Base-by-base conservation (phyloP, 1,140 invertebrate species). In the Pogonognathellus flavescens region DNA sequence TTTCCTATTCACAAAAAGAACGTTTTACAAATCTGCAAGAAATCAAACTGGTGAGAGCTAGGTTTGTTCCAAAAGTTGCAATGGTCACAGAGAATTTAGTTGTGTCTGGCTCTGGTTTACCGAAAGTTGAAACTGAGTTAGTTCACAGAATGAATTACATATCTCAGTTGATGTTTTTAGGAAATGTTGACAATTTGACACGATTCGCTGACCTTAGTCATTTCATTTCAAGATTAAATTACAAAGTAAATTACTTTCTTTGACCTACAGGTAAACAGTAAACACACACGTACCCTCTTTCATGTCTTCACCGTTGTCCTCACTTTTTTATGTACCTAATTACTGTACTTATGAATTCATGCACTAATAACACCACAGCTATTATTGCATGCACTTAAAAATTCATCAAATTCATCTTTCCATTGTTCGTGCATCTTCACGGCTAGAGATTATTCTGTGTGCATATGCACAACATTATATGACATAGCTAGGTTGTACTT, bases 131-230 rank as follows among this genome's bases (percentile, higher is more conserved):
- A n/a, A 76, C 70, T 49, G 31, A 76, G 9, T n/a, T 14, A 8
- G 70, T 11, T 66, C 14, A 66, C 41, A 16, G 31, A 76, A 50
- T 41, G 7, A 31, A 72, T 31, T 14, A 13, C 49, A 76, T 10
- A 9, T n/a, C 31, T n/a, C 8, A 50, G 1, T 76, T n/a, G n/a
- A n/a, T n/a, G n/a, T n/a, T 3, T 2, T 76, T 25, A 41, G 70
- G 70, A 76, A 76, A 76, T 25, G 70, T 76, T 31, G 31, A 31
- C 70, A 76, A 76, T 76, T 41, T 50, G 70, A 76, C 41, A 50
- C 70, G 70, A 76, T 50, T 76, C 70, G 70, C 8, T 76, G 70
- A 76, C 31, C 41, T 41, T 3, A 41, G 31, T 41, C 31, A 66
- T 31, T 31, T 72, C 11, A n/a, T 72, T 50, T 76, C 16, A 8